phyloP scores from a whole-genome alignment of 2,113 vertebrate genomes.

The Capreolus pygargus region DNA sequence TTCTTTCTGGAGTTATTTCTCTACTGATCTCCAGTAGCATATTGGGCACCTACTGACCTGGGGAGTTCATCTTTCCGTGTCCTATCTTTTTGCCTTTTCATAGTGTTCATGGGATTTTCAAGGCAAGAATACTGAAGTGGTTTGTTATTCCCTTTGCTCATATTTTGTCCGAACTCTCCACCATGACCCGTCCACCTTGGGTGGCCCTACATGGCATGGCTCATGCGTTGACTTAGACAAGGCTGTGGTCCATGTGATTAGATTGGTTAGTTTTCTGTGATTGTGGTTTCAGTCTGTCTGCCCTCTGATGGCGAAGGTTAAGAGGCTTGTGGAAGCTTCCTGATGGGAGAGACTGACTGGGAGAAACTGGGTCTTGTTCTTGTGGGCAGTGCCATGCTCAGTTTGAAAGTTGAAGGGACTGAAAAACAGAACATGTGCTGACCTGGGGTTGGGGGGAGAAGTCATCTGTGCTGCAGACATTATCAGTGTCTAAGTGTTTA shows the following conservation, averaged over 20 bases:
- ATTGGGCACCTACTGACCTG: not conserved
- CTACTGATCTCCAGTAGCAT: not conserved
- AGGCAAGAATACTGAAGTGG: not conserved
- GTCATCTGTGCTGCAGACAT: not conserved
- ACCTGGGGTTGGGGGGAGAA: not conserved
- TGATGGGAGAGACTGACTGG: not conserved
- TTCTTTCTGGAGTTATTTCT: not conserved
- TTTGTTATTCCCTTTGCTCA: not conserved
- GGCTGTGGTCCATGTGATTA: not conserved
- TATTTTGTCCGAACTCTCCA: not conserved
- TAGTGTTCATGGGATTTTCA: not conserved
- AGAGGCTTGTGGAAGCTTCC: not conserved
- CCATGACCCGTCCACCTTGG: accelerated
- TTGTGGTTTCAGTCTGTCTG: not conserved
- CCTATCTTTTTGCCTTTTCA: not conserved
- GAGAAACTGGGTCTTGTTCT: not conserved
- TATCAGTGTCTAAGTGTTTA: not conserved
- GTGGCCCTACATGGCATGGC: not conserved
- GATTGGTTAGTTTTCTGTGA: not conserved
- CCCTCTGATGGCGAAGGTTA: not conserved
- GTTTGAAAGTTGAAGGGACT: not conserved
- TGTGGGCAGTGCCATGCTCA: not conserved
- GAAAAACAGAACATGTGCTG: not conserved
- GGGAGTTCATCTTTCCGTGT: not conserved
- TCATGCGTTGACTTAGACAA: not conserved